phyloP scores from a whole-genome alignment of 2,888 invertebrate species.

The Parapristionchus giblindavisi region DNA sequence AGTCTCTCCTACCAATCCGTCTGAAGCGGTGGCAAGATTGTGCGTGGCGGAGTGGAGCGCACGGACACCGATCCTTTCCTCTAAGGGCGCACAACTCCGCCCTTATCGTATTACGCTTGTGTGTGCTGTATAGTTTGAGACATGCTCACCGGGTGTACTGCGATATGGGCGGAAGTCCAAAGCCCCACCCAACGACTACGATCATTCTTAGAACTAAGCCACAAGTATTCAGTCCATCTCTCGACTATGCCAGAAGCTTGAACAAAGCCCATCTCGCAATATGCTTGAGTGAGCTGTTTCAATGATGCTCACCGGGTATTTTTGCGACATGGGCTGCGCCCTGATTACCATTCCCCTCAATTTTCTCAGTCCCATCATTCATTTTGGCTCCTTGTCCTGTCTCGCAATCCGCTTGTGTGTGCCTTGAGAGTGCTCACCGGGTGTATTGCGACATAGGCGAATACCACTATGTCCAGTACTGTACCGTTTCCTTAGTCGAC shows the following conservation, averaged over 20 bases:
- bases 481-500: too few relatives aligned
- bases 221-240: not conserved
- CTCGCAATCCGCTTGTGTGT: not conserved
- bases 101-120: conserved; percentile 8
- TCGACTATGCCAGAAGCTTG: too few relatives aligned
- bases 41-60: too few relatives aligned
- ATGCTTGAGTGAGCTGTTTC: too few relatives aligned
- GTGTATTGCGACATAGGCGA: conserved; percentile 21
- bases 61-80: not conserved
- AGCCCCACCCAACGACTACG: not conserved
- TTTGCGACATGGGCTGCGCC: too few relatives aligned
- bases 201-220: not conserved
- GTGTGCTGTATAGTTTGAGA: not conserved
- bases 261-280: too few relatives aligned
- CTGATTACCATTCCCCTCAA: too few relatives aligned
- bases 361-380: too few relatives aligned
- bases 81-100: not conserved
- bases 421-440: conserved; percentile 1
- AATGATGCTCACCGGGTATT: too few relatives aligned
- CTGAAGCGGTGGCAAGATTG: too few relatives aligned
- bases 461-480: too few relatives aligned
- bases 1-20: not conserved
- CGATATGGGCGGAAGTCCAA: conserved; percentile 6
- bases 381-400: too few relatives aligned
- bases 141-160: conserved; percentile 27